phyloP scores from a whole-genome alignment of 92 coral and sea anemone species.

The Actinostola sp. region DNA sequence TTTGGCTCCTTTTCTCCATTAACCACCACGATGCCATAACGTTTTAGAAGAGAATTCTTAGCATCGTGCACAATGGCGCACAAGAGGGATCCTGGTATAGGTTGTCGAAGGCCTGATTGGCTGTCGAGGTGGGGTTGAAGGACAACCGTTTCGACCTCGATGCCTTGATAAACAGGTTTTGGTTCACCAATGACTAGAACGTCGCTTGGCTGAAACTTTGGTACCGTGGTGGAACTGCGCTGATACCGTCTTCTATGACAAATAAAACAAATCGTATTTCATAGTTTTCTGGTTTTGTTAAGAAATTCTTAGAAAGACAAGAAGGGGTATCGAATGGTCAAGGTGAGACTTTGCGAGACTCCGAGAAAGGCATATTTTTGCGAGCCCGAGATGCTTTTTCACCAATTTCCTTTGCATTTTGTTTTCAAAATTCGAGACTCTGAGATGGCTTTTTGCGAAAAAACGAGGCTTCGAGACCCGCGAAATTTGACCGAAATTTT shows the following conservation, averaged over 20 bases:
- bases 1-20: constrained; percentile 42
- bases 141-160: constrained; percentile 17
- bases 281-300: too few species aligned
- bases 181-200: constrained; percentile 13
- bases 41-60: constrained; percentile 5
- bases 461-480: too few species aligned
- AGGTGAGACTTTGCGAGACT: too few species aligned
- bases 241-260: constrained; percentile 5
- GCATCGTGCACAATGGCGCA: constrained; percentile 27
- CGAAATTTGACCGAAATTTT: too few species aligned
- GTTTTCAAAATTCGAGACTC: too few species aligned
- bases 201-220: constrained; percentile 19
- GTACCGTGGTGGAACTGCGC: background rate
- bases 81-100: constrained; percentile 27
- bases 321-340: too few species aligned
- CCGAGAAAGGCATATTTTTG: too few species aligned
- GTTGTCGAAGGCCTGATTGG: constrained; percentile 6
- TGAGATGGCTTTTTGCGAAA: too few species aligned
- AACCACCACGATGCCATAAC: constrained; percentile 13
- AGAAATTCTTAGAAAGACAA: too few species aligned
- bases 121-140: constrained; percentile 25
- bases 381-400: too few species aligned
- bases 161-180: background rate
- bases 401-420: too few species aligned
- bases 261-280: too few species aligned